Evolutionary conservation across 2,113 vertebrate species (phyloP).

Genomic region (Nasalis larvatus): DNA sequence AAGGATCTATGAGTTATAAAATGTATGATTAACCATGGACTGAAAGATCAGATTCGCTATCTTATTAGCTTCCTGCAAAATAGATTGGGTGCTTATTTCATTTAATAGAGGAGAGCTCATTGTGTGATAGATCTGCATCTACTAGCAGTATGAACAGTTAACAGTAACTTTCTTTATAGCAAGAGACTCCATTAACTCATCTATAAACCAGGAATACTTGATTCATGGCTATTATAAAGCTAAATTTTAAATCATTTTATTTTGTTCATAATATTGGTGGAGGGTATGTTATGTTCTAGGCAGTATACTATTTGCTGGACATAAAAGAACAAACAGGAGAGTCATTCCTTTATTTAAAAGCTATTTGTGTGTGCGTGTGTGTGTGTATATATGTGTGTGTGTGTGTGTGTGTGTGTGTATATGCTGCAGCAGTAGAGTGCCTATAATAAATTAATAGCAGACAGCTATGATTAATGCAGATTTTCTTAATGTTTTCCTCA

Average conservation of each 20-base stretch:
- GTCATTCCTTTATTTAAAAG: not conserved
- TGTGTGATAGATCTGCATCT: not conserved
- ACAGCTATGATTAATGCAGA: not conserved
- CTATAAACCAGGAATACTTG: not conserved
- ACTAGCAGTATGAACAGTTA: not conserved
- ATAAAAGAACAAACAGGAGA: not conserved
- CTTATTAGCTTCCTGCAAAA: not conserved
- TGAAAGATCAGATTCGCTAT: not conserved
- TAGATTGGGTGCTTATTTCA: not conserved
- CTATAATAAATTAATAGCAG: not conserved
- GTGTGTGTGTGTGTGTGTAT: accelerated
- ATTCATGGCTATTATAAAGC: not conserved
- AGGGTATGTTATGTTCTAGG: not conserved
- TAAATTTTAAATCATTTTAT: not conserved
- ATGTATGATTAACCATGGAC: not conserved
- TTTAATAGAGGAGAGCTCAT: not conserved
- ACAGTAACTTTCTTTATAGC: not conserved
- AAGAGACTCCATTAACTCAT: not conserved
- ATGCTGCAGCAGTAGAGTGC: not conserved
- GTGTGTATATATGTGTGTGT: too few species aligned
- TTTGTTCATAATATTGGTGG: not conserved
- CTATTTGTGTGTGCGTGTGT: not conserved
- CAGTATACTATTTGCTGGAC: not conserved
- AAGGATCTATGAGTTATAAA: not conserved
- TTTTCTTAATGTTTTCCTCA: not conserved